Evolutionary conservation across 2,797 vertebrate genomes (phyloP).

Genomic region (Bradypus variegatus): DNA sequence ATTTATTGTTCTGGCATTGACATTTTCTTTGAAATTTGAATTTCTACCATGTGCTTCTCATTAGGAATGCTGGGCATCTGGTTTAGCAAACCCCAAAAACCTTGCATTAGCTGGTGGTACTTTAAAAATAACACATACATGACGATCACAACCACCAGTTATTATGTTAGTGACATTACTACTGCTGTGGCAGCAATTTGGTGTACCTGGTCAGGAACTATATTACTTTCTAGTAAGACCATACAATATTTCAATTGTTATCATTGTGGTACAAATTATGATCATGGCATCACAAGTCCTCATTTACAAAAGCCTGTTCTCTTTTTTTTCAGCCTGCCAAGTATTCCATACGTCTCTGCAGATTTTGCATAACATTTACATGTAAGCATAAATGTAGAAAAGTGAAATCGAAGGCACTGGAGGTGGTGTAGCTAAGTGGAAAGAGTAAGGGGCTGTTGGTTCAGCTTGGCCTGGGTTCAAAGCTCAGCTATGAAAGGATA

Average conservation of each 20-base stretch:
- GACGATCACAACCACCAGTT: neutral
- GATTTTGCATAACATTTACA: conserved; percentile 68
- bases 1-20: conserved; percentile 25
- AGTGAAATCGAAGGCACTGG: neutral
- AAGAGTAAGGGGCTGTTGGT: neutral
- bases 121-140: neutral
- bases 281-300: neutral
- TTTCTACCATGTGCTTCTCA: neutral
- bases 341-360: conserved; percentile 68
- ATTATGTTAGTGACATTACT: neutral
- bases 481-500: neutral
- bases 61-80: conserved; percentile 38
- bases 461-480: neutral
- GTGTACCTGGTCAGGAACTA: neutral
- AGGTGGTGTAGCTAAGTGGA: neutral
- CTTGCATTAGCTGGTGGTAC: neutral
- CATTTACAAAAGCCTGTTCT: conserved; percentile 29
- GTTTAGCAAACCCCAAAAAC: conserved; percentile 9
- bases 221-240: conserved; percentile 16
- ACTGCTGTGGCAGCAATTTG: neutral
- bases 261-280: conserved; percentile 21
- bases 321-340: conserved; percentile 65
- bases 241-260: conserved; percentile 23
- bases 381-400: conserved; percentile 54
- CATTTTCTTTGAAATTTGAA: conserved; percentile 47